Percentiles rank a stretch among this genome's conserved stretches.
Evolutionary conservation across 2,888 invertebrate genomes (phyloP).

Genomic region (Smittia sp.): DNA sequence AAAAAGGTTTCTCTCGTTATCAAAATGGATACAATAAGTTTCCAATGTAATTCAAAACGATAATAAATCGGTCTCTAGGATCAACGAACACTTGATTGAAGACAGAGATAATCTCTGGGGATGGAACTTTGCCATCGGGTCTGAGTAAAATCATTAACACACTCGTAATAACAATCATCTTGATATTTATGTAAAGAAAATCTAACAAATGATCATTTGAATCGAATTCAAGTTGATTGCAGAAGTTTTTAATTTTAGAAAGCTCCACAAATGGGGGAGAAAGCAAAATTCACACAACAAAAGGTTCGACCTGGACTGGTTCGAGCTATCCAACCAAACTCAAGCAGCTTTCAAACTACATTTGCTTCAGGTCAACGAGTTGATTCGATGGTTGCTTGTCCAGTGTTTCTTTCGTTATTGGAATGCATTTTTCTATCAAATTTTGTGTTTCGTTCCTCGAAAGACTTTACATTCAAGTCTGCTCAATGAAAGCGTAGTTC

Average conservation of each 20-base stretch:
- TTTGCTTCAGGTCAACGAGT: too few relatives aligned
- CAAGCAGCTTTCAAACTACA: too few relatives aligned
- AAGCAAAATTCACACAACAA: too few relatives aligned
- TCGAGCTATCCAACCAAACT: too few relatives aligned
- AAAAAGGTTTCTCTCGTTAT: background rate
- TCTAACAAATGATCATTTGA: background rate
- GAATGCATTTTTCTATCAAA: too few relatives aligned
- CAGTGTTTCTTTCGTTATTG: too few relatives aligned
- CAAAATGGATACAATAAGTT: background rate
- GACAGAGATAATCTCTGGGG: background rate
- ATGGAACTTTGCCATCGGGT: too few relatives aligned
- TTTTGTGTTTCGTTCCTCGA: too few relatives aligned
- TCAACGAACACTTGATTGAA: background rate
- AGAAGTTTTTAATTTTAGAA: background rate
- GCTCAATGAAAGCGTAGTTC: too few relatives aligned
- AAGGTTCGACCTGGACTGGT: too few relatives aligned
- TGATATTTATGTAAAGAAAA: background rate
- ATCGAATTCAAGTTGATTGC: background rate
- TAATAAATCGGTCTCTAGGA: background rate
- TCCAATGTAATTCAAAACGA: background rate
- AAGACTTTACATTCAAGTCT: too few relatives aligned
- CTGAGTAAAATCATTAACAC: background rate
- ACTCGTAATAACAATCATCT: conserved; percentile 10
- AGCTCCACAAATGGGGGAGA: background rate
- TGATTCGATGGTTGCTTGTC: too few relatives aligned